These are phyloP conservation scores for Microcebus ravelobensis DNA, from an alignment of 2,113 vertebrate species.

Conservation along the genomic window DNA sequence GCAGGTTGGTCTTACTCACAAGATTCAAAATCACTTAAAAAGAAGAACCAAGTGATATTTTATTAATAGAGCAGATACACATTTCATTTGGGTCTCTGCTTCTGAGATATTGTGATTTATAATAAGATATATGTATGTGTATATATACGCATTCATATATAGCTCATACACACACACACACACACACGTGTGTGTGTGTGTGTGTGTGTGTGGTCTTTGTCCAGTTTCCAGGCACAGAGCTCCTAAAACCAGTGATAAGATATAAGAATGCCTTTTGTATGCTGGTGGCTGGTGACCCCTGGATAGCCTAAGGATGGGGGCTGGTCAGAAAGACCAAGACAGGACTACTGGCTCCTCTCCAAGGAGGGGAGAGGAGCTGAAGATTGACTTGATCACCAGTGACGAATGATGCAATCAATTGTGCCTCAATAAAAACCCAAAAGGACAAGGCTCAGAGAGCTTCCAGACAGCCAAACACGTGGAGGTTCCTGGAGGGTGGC, in stretches of 20 bases:
- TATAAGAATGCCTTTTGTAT: background rate
- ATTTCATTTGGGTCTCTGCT: background rate
- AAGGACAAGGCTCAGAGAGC: background rate
- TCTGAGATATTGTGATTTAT: background rate
- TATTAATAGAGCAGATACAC: background rate
- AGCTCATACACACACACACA: background rate
- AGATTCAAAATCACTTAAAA: slow-evolving; percentile 4
- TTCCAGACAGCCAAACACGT: too few relatives aligned
- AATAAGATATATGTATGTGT: background rate
- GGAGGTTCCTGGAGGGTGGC: background rate
- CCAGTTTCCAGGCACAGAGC: background rate
- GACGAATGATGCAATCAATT: too few relatives aligned
- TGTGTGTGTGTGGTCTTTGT: background rate
- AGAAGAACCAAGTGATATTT: background rate
- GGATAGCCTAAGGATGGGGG: background rate
- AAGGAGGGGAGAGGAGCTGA: background rate
- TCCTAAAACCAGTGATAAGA: background rate
- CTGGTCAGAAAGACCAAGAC: background rate
- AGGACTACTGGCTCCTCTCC: background rate
- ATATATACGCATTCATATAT: background rate
- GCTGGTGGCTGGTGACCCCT: too few relatives aligned
- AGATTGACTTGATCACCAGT: background rate
- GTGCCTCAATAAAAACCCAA: background rate
- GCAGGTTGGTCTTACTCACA: background rate
- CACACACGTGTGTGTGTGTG: background rate